Percentiles rank a stretch among this genome's conserved stretches.
Evolutionary conservation across 2,113 vertebrate genomes (phyloP).

Genomic region (Dicentrarchus labrax): DNA sequence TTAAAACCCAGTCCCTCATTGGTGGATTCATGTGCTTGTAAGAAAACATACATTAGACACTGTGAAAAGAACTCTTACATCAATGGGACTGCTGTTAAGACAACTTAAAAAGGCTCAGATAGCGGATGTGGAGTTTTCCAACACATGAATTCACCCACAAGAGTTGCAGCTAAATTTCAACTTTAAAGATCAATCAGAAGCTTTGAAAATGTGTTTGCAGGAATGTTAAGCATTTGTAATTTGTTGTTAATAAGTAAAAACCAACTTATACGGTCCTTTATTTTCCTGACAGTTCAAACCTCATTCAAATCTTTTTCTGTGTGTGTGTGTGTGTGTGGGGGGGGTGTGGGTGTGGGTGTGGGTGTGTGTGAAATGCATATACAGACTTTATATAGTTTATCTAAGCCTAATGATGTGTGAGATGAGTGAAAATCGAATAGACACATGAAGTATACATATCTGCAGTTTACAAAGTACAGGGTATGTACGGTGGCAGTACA

Average conservation of each 20-base stretch:
- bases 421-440: not conserved
- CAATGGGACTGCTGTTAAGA: not conserved
- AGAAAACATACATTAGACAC: not conserved
- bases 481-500: not conserved
- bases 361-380: conserved; percentile 8
- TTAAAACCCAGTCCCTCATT: not conserved
- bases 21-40: not conserved
- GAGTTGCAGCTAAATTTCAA: not conserved
- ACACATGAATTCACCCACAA: not conserved
- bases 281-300: not conserved
- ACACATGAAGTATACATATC: not conserved
- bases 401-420: conserved; percentile 7
- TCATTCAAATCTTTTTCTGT: not conserved
- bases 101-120: not conserved
- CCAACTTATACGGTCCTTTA: not conserved
- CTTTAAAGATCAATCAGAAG: not conserved
- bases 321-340: not conserved
- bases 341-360: not conserved
- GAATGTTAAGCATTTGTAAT: conserved; percentile 5
- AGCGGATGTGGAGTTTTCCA: conserved; percentile 7
- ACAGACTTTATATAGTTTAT: not conserved
- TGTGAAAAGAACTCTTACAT: not conserved
- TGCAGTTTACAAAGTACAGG: conserved; percentile 23
- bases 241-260: conserved; percentile 1
- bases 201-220: not conserved